Percentiles rank a stretch among this genome's conserved stretches.
Conservation (phyloP, 2,888 invertebrate genomes). For the Euplagia quadripunctaria region DNA sequence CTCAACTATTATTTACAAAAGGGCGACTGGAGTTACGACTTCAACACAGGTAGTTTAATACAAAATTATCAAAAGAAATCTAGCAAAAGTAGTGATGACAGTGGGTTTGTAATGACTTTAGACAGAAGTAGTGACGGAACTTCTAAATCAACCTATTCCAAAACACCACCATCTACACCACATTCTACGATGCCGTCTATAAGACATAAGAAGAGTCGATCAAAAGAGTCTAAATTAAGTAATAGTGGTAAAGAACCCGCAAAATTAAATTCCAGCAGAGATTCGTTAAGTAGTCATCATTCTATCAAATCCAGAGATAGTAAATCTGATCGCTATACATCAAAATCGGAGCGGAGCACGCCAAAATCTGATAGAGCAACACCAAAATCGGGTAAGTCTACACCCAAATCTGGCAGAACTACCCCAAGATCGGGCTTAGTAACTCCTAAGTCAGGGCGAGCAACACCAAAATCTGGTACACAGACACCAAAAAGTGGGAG, state of each 20-base stretch:
- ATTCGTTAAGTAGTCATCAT: conserved; percentile 84
- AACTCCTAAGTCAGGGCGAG: conserved; percentile 81
- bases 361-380: conserved; percentile 82
- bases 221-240: conserved; percentile 82
- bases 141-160: conserved; percentile 82
- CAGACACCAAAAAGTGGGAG: conserved; percentile 88
- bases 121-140: conserved; percentile 85
- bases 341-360: conserved; percentile 83
- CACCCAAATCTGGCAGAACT: conserved; percentile 79
- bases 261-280: conserved; percentile 82
- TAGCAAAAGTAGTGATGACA: conserved; percentile 84
- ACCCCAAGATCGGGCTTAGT: conserved; percentile 81
- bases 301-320: conserved; percentile 83
- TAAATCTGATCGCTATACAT: conserved; percentile 82
- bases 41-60: conserved; percentile 82
- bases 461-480: conserved; percentile 79
- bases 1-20: conserved; percentile 84
- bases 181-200: conserved; percentile 82
- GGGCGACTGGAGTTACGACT: conserved; percentile 85
- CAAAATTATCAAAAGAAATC: conserved; percentile 85
- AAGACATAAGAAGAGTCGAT: conserved; percentile 82
- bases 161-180: conserved; percentile 83
- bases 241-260: conserved; percentile 74
- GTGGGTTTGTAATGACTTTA: conserved; percentile 84
- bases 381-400: conserved; percentile 78